Percentiles rank a stretch among this genome's conserved stretches.
Conservation (phyloP, 2,888 invertebrate species). For the Scaptomyza flava region DNA sequence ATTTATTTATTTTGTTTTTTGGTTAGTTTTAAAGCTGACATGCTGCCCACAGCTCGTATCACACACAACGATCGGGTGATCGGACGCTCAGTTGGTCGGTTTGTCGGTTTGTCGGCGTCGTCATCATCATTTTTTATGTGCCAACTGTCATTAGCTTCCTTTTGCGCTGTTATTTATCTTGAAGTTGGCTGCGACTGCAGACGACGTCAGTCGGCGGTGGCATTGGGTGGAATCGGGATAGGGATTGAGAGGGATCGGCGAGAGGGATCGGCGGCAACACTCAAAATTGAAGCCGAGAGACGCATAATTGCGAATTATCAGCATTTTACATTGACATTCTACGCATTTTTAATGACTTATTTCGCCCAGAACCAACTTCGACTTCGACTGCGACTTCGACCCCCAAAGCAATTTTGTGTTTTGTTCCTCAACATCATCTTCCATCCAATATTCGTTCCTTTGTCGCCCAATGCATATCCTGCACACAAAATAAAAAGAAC, state of each 20-base stretch:
- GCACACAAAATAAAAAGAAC: constrained; percentile 26
- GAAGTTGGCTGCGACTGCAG: constrained; percentile 29
- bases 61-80: constrained; percentile 24
- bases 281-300: constrained; percentile 34
- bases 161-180: constrained; percentile 70
- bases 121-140: constrained; percentile 61
- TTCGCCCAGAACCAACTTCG: constrained; percentile 35
- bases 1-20: constrained; percentile 2
- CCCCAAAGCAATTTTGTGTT: constrained; percentile 20
- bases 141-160: constrained; percentile 76
- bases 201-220: not conserved
- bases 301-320: constrained; percentile 71
- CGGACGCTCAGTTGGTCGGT: constrained; percentile 1
- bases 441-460: constrained; percentile 16
- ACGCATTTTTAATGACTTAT: constrained; percentile 72
- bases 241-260: not conserved
- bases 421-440: not conserved
- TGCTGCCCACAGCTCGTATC: constrained; percentile 32
- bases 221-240: not conserved
- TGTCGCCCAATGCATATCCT: constrained; percentile 23
- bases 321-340: constrained; percentile 72
- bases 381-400: constrained; percentile 9
- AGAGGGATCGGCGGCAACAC: constrained; percentile 24
- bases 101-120: constrained; percentile 18
- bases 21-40: constrained; percentile 19